Evolutionary conservation across 2,113 vertebrate species (phyloP).

Genomic region (Pipra filicauda): DNA sequence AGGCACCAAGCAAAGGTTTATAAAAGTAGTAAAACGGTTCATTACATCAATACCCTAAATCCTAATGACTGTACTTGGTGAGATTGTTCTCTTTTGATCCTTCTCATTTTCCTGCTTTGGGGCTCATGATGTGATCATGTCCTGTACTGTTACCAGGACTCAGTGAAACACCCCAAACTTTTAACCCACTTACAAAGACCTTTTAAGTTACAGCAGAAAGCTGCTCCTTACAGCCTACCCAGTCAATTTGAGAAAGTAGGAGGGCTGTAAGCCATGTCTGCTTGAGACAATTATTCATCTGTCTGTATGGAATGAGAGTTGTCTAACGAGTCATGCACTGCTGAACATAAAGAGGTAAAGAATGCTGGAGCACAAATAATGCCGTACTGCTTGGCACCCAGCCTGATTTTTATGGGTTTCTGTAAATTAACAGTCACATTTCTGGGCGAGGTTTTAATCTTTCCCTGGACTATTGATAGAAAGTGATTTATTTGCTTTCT

Average conservation of each 20-base stretch:
- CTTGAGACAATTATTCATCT: conserved; percentile 58
- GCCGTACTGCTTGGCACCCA: conserved; percentile 24
- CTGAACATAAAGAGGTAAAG: conserved; percentile 54
- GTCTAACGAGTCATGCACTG: conserved; percentile 57
- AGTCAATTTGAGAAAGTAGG: conserved; percentile 15
- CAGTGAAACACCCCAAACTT: not conserved
- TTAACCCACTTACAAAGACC: not conserved
- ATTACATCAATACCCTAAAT: not conserved
- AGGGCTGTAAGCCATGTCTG: conserved; percentile 12
- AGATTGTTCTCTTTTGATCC: not conserved
- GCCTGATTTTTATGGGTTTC: conserved; percentile 64
- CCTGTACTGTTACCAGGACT: not conserved
- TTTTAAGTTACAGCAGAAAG: not conserved
- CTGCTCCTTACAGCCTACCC: not conserved
- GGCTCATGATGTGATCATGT: not conserved
- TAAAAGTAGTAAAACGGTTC: not conserved
- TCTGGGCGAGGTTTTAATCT: conserved; percentile 59
- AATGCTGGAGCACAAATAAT: conserved; percentile 57
- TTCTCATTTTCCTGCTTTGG: not conserved
- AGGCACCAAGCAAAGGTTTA: not conserved
- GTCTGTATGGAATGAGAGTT: conserved; percentile 45
- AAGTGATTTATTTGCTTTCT: conserved; percentile 56
- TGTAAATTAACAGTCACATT: conserved; percentile 57
- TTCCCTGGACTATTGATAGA: conserved; percentile 41
- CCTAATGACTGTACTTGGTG: not conserved